Conservation (phyloP, 2,888 invertebrate species). For the Cynaeus angustus region DNA sequence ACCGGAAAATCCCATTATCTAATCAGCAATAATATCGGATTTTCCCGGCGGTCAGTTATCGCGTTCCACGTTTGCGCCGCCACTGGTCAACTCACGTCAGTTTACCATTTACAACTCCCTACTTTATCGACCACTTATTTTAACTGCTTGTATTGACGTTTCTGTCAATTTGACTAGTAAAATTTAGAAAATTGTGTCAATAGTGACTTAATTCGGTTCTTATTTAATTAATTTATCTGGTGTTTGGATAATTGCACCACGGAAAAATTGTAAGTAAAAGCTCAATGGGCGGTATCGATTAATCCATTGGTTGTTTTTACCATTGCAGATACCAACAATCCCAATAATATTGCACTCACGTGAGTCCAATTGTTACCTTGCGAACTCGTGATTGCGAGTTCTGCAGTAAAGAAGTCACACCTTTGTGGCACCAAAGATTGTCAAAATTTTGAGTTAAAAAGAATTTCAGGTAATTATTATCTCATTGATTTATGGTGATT, state of each 20-base stretch:
- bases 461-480: background rate
- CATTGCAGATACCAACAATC: background rate
- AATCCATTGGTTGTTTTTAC: too few relatives aligned
- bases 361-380: constrained; percentile 39
- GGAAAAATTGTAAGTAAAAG: constrained; percentile 1
- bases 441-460: background rate
- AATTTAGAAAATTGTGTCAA: constrained; percentile 5
- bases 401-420: constrained; percentile 1
- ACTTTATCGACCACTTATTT: constrained; percentile 21
- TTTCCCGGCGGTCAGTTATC: too few relatives aligned
- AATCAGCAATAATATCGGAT: too few relatives aligned
- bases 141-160: constrained; percentile 23
- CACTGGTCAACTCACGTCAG: constrained; percentile 10
- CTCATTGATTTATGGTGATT: background rate
- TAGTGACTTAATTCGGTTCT: constrained; percentile 6
- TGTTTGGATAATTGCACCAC: background rate
- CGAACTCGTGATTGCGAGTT: constrained; percentile 19
- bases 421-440: too few relatives aligned
- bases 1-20: too few relatives aligned
- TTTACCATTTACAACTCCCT: constrained; percentile 18
- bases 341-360: constrained; percentile 35
- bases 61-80: background rate
- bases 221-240: background rate
- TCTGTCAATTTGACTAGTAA: constrained; percentile 25
- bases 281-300: too few relatives aligned